Conservation (phyloP, 2,888 invertebrate genomes). For the Drosophila nr. perissopoda region DNA sequence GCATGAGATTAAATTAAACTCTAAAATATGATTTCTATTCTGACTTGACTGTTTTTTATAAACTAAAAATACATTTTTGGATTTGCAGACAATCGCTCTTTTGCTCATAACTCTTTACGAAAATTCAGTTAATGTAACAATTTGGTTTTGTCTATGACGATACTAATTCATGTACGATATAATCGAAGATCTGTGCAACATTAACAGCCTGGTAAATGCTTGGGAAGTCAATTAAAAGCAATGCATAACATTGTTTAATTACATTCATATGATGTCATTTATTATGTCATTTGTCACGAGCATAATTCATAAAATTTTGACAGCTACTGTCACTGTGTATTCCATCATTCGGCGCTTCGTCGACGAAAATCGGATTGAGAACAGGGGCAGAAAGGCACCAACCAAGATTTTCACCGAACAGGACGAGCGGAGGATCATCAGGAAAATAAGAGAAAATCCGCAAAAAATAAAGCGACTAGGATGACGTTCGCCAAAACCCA, state of each 20-base stretch:
- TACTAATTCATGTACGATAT: not conserved
- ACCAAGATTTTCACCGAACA: no score
- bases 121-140: not conserved
- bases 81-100: not conserved
- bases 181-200: not conserved
- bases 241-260: not conserved
- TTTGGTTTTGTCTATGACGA: not conserved
- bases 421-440: no score
- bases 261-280: constrained; percentile 6
- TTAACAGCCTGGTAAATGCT: not conserved
- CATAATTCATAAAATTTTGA: constrained; percentile 36
- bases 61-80: not conserved
- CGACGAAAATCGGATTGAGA: no score
- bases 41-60: not conserved
- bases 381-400: no score
- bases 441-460: no score
- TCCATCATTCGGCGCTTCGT: no score
- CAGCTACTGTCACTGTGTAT: constrained; percentile 9
- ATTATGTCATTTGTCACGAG: constrained; percentile 34
- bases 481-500: no score
- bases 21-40: not conserved
- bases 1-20: not conserved
- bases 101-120: not conserved
- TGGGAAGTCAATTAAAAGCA: not conserved
- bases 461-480: no score